A percentile compares a stretch with the other conserved stretches of the same genome.
Conservation (phyloP, 2,888 invertebrate species). For the Morpho achilles region DNA sequence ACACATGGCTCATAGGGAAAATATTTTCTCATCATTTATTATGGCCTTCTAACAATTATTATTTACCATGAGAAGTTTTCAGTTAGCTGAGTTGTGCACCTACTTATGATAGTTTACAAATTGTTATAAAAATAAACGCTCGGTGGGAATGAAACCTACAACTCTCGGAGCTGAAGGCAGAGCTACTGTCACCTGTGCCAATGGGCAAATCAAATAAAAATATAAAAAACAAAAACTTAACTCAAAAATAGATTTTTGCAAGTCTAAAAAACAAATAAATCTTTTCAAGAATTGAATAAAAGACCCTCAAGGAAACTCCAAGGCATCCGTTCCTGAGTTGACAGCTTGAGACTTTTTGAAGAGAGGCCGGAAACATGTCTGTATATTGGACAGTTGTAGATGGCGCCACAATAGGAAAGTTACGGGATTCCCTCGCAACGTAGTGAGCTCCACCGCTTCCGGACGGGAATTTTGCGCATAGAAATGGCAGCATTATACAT, state of each 20-base stretch:
- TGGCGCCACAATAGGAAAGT: constrained; percentile 71
- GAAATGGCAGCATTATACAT: constrained; percentile 76
- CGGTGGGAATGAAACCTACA: too few species aligned
- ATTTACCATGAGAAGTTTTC: too few species aligned
- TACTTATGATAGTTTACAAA: too few species aligned
- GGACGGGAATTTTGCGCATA: constrained; percentile 67
- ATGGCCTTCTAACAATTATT: too few species aligned
- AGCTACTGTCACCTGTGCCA: too few species aligned
- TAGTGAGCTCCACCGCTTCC: constrained; percentile 55
- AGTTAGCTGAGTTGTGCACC: too few species aligned
- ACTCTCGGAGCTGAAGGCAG: too few species aligned
- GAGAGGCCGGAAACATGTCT: constrained; percentile 74
- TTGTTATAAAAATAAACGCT: too few species aligned
- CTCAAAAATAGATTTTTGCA: constrained; percentile 10
- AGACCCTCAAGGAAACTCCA: constrained; percentile 69
- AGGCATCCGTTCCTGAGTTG: constrained; percentile 64
- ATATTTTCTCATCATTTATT: too few species aligned
- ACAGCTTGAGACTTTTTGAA: constrained; percentile 73
- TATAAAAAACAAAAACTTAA: too few species aligned
- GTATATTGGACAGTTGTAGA: constrained; percentile 69
- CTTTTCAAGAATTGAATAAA: constrained; percentile 51
- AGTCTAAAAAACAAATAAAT: constrained; percentile 55
- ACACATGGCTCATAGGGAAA: too few species aligned
- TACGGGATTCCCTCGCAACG: constrained; percentile 48
- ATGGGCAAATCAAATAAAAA: too few species aligned